These are phyloP conservation scores for Hypanus sabinus DNA, from an alignment of 2,113 vertebrate species.

Conservation along the genomic window DNA sequence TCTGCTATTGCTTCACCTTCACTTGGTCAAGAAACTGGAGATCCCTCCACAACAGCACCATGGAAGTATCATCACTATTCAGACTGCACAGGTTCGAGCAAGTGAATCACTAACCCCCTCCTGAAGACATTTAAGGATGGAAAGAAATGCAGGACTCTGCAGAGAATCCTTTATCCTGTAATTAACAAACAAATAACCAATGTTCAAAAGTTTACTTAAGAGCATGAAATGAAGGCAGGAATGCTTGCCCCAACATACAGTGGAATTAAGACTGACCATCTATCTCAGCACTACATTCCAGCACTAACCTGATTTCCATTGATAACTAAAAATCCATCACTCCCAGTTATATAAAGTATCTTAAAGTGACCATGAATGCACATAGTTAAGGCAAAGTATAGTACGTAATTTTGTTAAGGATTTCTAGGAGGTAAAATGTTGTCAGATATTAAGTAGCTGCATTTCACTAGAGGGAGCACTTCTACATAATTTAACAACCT, in stretches of 20 bases:
- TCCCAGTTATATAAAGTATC: not conserved
- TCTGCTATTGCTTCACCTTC: not conserved
- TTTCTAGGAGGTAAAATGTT: not conserved
- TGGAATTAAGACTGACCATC: too few relatives aligned
- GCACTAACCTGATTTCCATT: too few relatives aligned
- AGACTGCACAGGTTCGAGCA: too few relatives aligned
- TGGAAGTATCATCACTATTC: too few relatives aligned
- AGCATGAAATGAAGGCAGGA: too few relatives aligned
- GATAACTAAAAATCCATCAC: too few relatives aligned
- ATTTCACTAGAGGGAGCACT: conserved; percentile 35
- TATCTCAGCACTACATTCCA: too few relatives aligned
- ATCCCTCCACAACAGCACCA: not conserved
- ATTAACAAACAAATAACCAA: not conserved
- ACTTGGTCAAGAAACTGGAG: not conserved
- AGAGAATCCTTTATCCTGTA: too few relatives aligned
- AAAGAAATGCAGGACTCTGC: too few relatives aligned
- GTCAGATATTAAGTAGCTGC: not conserved
- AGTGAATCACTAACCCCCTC: too few relatives aligned
- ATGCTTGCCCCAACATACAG: too few relatives aligned
- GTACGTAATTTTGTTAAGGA: not conserved
- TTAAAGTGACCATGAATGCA: not conserved
- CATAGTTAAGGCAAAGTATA: not conserved
- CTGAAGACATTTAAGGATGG: too few relatives aligned
- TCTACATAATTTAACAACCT: conserved; percentile 28
- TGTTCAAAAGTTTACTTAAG: not conserved